Evolutionary conservation across 2,113 vertebrate species (phyloP), one percentile per base, ranked within the genome.

Genomic region (Syngnathoides biaculeatus): DNA sequence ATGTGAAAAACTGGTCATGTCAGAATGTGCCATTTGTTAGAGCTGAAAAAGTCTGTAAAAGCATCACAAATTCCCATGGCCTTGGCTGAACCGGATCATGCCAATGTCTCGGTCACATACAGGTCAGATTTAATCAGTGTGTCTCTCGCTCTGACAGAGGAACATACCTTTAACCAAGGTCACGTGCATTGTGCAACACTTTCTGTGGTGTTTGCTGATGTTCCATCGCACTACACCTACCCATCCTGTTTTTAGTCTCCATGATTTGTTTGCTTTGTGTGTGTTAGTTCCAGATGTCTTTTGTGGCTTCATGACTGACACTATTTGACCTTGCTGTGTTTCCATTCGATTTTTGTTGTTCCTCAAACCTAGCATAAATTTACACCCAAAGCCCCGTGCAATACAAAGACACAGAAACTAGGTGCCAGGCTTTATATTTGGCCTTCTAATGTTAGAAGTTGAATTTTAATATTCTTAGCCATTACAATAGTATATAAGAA

Each of bases 261-360:
- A 53, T 3, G 0, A 27, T 59, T 73, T 65, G 3, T 65, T 67
- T 17, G 14, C 1, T 42, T 65, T 59, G 65, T 77, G 52, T 59
- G n/a, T 52, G 65, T 8, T 11, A 19, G 75, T 79, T 68, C 58
- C 70, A 73, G 73, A 74, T 3, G 24, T 26, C 76, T 64, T 59
- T 79, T 79, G 76, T 69, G 73, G 72, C 84, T 81, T 72, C 43
- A 78, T 77, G 65, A 69, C 53, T 71, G 63, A 56, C 15, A 84
- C 81, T 84, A 78, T 85, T 81, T 80, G 82, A 56, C 67, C 84
- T 89, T 84, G 74, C 78, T 82, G 74, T 77, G 71, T 77, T 84
- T 77, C 67, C 84, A 66, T 82, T 87, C 81, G 86, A 84, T 85
- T 86, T 88, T 73, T 65, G 79, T 80, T 78, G 50, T 47, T 69